Conservation (phyloP, 2,113 vertebrate species). For the Bubalus kerabau region DNA sequence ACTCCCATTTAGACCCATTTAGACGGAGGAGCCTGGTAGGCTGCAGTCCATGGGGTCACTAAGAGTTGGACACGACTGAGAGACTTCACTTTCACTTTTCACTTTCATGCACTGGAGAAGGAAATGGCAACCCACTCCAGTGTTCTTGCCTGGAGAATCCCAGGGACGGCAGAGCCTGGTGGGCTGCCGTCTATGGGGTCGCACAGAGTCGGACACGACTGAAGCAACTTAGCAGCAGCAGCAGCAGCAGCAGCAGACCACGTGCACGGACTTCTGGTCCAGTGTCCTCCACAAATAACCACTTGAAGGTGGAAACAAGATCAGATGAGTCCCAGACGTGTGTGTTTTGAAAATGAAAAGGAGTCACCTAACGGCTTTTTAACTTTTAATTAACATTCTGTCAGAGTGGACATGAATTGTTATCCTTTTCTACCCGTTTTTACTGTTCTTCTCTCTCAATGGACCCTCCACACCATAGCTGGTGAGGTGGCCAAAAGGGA, state of each 20-base stretch:
- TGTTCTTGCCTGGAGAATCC: too few species aligned
- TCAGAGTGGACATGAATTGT: conserved; percentile 52
- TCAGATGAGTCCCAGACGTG: conserved; percentile 62
- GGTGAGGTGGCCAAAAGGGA: conserved; percentile 15
- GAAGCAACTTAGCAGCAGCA: too few species aligned
- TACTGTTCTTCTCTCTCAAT: neutral
- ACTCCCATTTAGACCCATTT: conserved; percentile 31
- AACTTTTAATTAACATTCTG: conserved; percentile 66
- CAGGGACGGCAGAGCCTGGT: too few species aligned
- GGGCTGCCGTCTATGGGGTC: too few species aligned
- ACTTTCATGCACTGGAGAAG: too few species aligned
- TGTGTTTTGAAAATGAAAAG: conserved; percentile 74
- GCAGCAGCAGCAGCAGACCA: neutral
- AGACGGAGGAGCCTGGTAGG: accelerated
- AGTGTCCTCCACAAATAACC: conserved; percentile 59
- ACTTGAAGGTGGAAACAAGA: conserved; percentile 56
- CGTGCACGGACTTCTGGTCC: conserved; percentile 58
- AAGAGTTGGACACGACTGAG: too few species aligned
- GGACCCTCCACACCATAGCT: conserved; percentile 6
- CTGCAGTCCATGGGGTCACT: too few species aligned
- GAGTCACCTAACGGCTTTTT: conserved; percentile 68
- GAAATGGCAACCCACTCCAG: too few species aligned
- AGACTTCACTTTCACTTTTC: too few species aligned
- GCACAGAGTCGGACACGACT: too few species aligned
- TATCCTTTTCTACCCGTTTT: neutral